Evolutionary conservation across 1,140 invertebrate genomes (phyloP), one percentile per base, ranked within the genome.

Genomic region (Euura lappo): DNA sequence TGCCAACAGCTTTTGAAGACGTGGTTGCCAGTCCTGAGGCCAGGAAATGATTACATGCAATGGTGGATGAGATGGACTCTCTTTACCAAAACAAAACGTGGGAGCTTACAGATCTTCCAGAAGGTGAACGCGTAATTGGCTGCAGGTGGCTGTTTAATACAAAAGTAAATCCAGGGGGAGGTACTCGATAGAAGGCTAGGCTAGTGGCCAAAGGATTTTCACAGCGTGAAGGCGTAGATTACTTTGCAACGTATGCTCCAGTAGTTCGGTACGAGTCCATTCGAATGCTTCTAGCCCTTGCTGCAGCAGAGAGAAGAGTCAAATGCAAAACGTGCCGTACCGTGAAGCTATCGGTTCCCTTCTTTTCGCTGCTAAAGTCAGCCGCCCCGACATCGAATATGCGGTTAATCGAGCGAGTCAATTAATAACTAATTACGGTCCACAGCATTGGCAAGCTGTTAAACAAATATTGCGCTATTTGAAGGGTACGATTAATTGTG

Each of bases 141-240:
- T 75, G 71, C 71, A 75, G 77, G 66, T 85, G 82, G 85, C 79
- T 86, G 45, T 86, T 73, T 69, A 81, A 74, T 68, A 74, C 74
- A 72, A 69, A 77, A 76, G 69, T 69, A 75, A 74, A 78, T 42
- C 66, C 75, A 42, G 73, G 79, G 44, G 71, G 78, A 3, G 70
- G 65, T 10, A 68, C 60, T 13, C 43, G 71, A 44, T 77, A 75
- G 44, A 83, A 81, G 76, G 77, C 80, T 46, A 73, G 85, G 71
- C 74, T 88, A 43, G 85, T 89, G 8, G 83, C 85, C n/a, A 85
- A 85, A 74, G 85, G 88, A 5, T 88, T 79, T 81, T 71, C 65
- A n/a, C 83, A 86, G 76, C 75, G 72, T 65, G 42, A 72, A 70
- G 82, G 80, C 64, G 70, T 80, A 69, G 81, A 88, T 78, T 87